Base-by-base conservation (phyloP, 53 echinoderm and acorn worm genomes). In the Holothuria leucospilota region DNA sequence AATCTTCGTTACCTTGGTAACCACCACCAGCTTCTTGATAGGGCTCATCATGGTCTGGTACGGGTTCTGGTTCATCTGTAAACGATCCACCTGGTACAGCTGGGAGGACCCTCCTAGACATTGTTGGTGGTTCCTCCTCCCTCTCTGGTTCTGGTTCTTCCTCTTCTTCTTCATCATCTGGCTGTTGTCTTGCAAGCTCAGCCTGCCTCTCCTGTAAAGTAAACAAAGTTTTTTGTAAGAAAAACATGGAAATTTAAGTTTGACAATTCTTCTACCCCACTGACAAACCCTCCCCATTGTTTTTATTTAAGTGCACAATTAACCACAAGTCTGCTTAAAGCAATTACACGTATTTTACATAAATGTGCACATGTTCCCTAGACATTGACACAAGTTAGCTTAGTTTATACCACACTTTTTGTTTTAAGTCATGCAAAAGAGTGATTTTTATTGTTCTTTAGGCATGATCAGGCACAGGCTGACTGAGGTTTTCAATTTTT, bases 201-300 rank as follows among this genome's bases (percentile, higher is more conserved):
- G 52, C 92, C 73, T 94, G 94, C 70, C 95, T 88, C 51, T 95
- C 95, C 95, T 95, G 61, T 62, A 5, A 20, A 41, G 8, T 9
- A 38, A 71, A 38, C 14, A 27, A 71, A 25, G 13, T 0, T 46
- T 46, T 46, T 7, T 46, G 46, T 8, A 25, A n/a, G 18, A 67
- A 67, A 67, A 14, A 27, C 5, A 13, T 4, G 13, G 68, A 34
- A n/a, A 27, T 18, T 13, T 18, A 20, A 67, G 20, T 13, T 15
- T 25, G 34, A 25, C 68, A 25, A 67, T 27, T 56, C 46, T 11
- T 46, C 8, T 8, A 9, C 46, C 46, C 11, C 46, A 2, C 8
- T 46, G 8, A 7, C 46, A 9, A 9, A 46, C 8, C 8, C 40
- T 40, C 40, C 4, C 40, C 40, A 40, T 40, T 46, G 46, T 46